Conservation (phyloP, 1,140 invertebrate species). For the Harlomillsia oculata region DNA sequence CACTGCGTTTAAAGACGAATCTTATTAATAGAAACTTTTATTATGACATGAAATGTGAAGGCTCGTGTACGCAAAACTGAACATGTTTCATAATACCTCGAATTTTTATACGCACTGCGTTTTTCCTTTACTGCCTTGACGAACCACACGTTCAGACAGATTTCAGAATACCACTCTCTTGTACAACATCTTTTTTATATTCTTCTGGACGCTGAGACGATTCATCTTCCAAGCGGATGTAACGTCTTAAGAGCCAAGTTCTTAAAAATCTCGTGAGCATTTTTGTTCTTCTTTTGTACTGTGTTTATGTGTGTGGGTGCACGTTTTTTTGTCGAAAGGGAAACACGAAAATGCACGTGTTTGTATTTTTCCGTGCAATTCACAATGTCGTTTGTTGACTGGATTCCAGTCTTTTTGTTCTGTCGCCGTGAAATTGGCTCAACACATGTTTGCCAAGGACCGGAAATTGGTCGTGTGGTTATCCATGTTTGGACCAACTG, state of each 20-base stretch:
- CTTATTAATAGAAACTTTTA: conserved; percentile 6
- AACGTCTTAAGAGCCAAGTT: too few relatives aligned
- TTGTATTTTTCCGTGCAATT: background rate
- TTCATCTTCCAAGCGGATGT: too few relatives aligned
- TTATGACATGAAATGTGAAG: background rate
- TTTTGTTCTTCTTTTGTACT: too few relatives aligned
- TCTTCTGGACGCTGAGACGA: too few relatives aligned
- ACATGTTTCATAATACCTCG: background rate
- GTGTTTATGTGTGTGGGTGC: too few relatives aligned
- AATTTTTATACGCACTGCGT: background rate
- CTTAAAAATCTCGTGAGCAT: too few relatives aligned
- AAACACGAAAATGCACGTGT: background rate
- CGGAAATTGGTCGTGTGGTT: conserved; percentile 17
- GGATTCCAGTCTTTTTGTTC: background rate
- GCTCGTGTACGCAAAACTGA: background rate
- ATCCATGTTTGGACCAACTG: too few relatives aligned
- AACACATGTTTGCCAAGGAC: conserved; percentile 20
- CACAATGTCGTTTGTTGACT: background rate
- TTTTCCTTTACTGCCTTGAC: too few relatives aligned
- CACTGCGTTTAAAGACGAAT: background rate
- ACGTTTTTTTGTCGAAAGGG: too few relatives aligned
- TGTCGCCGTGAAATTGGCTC: conserved; percentile 14
- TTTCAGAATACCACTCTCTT: too few relatives aligned
- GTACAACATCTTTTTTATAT: too few relatives aligned
- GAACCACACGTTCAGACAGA: too few relatives aligned